These are phyloP conservation scores for Theocolax elegans DNA, from an alignment of 1,140 invertebrate genomes.

Conservation along the genomic window DNA sequence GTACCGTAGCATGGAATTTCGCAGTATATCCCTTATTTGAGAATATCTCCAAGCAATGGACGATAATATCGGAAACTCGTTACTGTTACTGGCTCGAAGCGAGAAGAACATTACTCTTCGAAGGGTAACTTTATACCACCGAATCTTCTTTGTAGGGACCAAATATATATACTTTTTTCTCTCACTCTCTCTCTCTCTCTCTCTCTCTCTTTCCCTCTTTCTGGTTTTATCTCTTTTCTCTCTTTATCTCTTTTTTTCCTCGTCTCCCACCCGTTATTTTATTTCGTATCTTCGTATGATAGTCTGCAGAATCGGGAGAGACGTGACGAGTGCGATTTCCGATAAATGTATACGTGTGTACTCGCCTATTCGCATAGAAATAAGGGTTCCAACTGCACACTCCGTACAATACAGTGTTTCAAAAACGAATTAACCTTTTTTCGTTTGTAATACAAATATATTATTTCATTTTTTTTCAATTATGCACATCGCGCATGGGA, in stretches of 20 bases:
- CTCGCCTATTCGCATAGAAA: background rate
- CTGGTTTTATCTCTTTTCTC: background rate
- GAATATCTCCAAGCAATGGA: slow-evolving; percentile 40
- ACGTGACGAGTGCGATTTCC: background rate
- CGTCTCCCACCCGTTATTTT: no score
- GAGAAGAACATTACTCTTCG: slow-evolving; percentile 12
- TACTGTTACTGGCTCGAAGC: background rate
- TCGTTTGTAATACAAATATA: no score
- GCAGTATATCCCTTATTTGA: slow-evolving; percentile 8
- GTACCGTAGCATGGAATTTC: slow-evolving; percentile 15
- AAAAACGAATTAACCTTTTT: no score
- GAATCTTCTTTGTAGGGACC: background rate
- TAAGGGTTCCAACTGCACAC: no score
- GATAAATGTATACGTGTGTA: background rate
- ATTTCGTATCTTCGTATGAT: background rate
- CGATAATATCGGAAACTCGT: slow-evolving; percentile 46
- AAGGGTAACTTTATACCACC: slow-evolving; percentile 34
- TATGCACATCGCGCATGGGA: no score
- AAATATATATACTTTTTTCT: background rate
- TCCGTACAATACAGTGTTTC: no score
- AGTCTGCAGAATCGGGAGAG: no score
- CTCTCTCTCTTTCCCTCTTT: background rate
- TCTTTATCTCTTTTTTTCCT: no score
- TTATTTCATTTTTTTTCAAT: no score
- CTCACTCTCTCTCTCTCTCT: background rate